These are phyloP conservation scores for Cebidichthys violaceus DNA, from an alignment of 2,113 vertebrate species.

Conservation along the genomic window DNA sequence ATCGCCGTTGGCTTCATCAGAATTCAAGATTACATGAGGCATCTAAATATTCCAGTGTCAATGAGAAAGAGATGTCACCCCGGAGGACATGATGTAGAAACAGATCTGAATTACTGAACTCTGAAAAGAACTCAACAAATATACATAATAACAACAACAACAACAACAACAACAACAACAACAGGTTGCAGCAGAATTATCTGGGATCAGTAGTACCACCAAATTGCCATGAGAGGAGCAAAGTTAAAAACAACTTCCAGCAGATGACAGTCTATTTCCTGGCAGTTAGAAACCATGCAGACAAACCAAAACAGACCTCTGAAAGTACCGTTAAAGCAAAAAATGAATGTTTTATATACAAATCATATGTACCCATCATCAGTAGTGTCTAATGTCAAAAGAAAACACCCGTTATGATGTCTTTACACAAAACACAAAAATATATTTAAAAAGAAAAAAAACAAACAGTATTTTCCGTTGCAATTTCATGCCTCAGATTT, in stretches of 20 bases:
- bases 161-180: background rate
- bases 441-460: constrained; percentile 37
- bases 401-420: constrained; percentile 60
- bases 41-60: constrained; percentile 77
- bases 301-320: constrained; percentile 37
- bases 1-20: constrained; percentile 54
- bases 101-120: constrained; percentile 40
- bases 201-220: constrained; percentile 79
- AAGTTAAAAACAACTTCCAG: constrained; percentile 53
- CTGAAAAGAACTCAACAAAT: constrained; percentile 46
- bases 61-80: constrained; percentile 52
- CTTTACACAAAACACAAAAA: constrained; percentile 63
- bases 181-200: constrained; percentile 46
- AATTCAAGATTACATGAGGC: constrained; percentile 38
- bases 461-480: constrained; percentile 60
- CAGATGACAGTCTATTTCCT: constrained; percentile 50
- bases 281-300: constrained; percentile 50
- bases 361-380: constrained; percentile 78
- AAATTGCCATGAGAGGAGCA: constrained; percentile 48
- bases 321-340: constrained; percentile 66
- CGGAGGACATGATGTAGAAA: constrained; percentile 37
- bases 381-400: constrained; percentile 76
- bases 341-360: constrained; percentile 67
- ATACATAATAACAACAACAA: background rate
- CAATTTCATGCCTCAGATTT: constrained; percentile 64